A percentile compares a stretch with the other conserved stretches of the same genome.
These are phyloP conservation scores for Rhombomys opimus DNA, from an alignment of 2,113 vertebrate genomes.

Conservation along the genomic window DNA sequence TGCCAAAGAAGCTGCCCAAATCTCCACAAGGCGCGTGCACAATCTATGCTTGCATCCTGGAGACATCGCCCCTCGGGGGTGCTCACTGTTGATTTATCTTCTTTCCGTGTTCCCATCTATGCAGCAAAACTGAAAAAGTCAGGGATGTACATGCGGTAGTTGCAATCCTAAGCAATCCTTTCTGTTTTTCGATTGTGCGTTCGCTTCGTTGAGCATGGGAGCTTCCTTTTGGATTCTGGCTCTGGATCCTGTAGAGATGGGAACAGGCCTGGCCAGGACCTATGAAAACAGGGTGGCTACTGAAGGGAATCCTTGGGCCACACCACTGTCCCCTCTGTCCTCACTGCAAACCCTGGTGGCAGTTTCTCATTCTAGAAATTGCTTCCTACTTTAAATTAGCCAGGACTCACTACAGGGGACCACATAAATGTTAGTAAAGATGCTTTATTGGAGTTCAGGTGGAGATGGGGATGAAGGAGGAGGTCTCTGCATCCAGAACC, in stretches of 20 bases:
- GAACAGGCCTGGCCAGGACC: not conserved
- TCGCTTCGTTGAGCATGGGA: not conserved
- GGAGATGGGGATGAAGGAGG: not conserved
- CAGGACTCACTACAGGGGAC: not conserved
- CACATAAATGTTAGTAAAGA: not conserved
- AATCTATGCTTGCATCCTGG: not conserved
- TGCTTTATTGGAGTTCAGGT: not conserved
- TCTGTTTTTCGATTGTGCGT: not conserved
- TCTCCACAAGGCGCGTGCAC: not conserved
- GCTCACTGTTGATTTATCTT: not conserved
- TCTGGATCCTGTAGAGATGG: not conserved
- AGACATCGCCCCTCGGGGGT: no score
- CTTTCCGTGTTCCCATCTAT: not conserved
- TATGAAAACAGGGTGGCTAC: not conserved
- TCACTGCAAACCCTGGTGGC: not conserved
- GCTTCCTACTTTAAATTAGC: not conserved
- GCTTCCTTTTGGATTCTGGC: not conserved
- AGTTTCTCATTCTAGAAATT: slow-evolving; percentile 8
- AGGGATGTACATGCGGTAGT: no score
- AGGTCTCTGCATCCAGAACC: not conserved
- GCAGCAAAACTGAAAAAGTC: not conserved
- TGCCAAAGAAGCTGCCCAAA: not conserved
- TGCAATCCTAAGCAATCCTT: not conserved
- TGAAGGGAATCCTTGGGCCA: not conserved
- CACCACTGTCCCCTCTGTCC: not conserved